Conservation (phyloP, 2,797 vertebrate genomes). For the Anabas testudineus region DNA sequence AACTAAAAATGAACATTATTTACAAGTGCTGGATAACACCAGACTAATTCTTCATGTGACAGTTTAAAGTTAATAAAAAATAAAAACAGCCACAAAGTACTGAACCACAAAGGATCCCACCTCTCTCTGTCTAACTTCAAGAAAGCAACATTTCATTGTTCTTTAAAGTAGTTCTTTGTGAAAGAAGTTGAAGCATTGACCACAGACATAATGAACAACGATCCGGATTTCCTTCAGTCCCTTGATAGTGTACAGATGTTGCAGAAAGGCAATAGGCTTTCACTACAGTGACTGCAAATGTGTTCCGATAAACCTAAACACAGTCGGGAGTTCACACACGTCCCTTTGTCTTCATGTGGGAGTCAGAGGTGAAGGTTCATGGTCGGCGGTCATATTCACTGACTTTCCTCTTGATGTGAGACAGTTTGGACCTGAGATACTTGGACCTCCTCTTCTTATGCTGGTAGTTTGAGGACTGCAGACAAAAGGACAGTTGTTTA, state of each 20-base stretch:
- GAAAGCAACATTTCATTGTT: conserved; percentile 16
- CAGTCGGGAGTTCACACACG: too few relatives aligned
- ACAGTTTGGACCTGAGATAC: conserved; percentile 87
- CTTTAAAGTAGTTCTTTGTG: conserved; percentile 11
- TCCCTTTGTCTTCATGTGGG: not conserved
- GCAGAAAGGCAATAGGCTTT: not conserved
- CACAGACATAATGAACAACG: not conserved
- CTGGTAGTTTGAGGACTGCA: conserved; percentile 87
- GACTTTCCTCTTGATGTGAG: conserved; percentile 91
- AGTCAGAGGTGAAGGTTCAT: conserved; percentile 54
- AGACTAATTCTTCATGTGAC: not conserved
- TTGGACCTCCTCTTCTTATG: conserved; percentile 87
- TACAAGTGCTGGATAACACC: conserved; percentile 3
- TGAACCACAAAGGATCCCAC: conserved; percentile 11
- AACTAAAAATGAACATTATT: conserved; percentile 26
- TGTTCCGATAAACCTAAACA: conserved; percentile 10
- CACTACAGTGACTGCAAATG: not conserved
- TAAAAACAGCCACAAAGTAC: conserved; percentile 7
- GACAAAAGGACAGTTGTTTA: conserved; percentile 4
- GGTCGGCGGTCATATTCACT: conserved; percentile 87
- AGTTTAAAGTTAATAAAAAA: not conserved
- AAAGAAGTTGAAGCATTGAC: conserved; percentile 19
- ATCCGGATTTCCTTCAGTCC: not conserved
- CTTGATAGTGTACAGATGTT: conserved; percentile 9
- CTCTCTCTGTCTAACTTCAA: conserved; percentile 7